Evolutionary conservation across 2,888 invertebrate genomes (phyloP).

Genomic region (Stenurella melanura): DNA sequence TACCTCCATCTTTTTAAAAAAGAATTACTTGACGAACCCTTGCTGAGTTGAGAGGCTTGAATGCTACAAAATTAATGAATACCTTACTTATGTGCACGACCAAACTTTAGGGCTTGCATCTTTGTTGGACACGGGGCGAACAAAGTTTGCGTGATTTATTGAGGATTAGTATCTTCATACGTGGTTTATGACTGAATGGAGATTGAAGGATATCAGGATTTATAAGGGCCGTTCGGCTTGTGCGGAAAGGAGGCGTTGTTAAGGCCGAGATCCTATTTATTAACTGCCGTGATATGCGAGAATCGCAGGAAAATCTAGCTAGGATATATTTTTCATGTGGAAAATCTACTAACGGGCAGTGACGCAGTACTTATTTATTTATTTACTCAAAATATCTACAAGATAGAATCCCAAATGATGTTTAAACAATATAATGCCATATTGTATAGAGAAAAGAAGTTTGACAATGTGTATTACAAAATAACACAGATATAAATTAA

Average conservation of each 20-base stretch:
- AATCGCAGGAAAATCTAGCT: background rate
- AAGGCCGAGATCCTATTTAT: constrained; percentile 1
- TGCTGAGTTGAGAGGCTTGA: constrained; percentile 1
- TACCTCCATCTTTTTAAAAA: background rate
- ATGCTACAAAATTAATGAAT: constrained; percentile 2
- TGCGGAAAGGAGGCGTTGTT: background rate
- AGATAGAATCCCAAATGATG: no score
- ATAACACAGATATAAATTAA: no score
- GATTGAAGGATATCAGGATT: constrained; percentile 8
- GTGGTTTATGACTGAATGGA: constrained; percentile 17
- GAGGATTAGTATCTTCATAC: constrained; percentile 24
- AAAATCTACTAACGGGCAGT: no score
- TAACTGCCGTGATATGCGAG: background rate
- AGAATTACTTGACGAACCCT: background rate
- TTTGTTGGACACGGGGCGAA: background rate
- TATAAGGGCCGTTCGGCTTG: background rate
- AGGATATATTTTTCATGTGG: background rate
- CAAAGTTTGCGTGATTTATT: constrained; percentile 26
- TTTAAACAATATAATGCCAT: no score
- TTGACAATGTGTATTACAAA: no score
- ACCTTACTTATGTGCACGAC: background rate
- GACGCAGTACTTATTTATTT: no score
- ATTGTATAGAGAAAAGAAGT: no score
- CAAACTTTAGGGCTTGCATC: background rate
- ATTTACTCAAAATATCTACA: no score